phyloP scores from a whole-genome alignment of 2,888 invertebrate species.

The Anoncus sp. region DNA sequence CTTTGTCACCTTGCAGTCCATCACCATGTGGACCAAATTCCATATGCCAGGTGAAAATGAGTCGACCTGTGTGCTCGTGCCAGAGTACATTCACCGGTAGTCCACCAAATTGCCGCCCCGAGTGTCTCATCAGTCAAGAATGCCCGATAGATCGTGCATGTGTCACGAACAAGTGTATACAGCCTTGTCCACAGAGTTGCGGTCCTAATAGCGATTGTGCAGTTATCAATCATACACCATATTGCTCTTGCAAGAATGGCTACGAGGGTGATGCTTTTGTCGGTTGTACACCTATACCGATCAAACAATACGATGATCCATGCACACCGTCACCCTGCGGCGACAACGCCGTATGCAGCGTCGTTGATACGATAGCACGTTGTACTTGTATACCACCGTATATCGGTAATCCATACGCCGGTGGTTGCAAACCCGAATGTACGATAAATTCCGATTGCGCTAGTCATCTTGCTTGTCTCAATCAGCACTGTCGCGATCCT shows the following conservation, averaged over 20 bases:
- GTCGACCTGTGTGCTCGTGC: conserved; percentile 92
- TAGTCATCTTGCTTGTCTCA: conserved; percentile 90
- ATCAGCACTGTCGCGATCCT: conserved; percentile 94
- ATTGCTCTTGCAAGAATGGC: conserved; percentile 91
- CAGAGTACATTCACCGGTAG: conserved; percentile 91
- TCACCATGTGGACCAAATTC: conserved; percentile 91
- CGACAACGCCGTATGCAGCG: conserved; percentile 91
- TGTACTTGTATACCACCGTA: conserved; percentile 96
- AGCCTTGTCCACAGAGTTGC: conserved; percentile 92
- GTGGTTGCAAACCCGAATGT: conserved; percentile 94
- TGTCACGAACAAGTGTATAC: conserved; percentile 91
- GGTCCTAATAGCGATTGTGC: conserved; percentile 88
- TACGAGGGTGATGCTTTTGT: conserved; percentile 94
- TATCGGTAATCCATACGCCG: conserved; percentile 91
- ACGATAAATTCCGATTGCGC: conserved; percentile 92
- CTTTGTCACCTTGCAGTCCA: conserved; percentile 81
- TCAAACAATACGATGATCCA: conserved; percentile 84
- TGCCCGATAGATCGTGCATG: conserved; percentile 92
- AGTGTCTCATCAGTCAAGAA: conserved; percentile 93
- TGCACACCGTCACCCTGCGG: conserved; percentile 94
- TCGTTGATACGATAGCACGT: conserved; percentile 88
- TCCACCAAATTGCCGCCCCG: conserved; percentile 92
- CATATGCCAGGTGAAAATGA: conserved; percentile 91
- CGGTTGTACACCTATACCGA: conserved; percentile 87
- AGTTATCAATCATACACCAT: conserved; percentile 91